Evolutionary conservation across 2,888 invertebrate genomes (phyloP).

Genomic region (Ennomos quercinarius): DNA sequence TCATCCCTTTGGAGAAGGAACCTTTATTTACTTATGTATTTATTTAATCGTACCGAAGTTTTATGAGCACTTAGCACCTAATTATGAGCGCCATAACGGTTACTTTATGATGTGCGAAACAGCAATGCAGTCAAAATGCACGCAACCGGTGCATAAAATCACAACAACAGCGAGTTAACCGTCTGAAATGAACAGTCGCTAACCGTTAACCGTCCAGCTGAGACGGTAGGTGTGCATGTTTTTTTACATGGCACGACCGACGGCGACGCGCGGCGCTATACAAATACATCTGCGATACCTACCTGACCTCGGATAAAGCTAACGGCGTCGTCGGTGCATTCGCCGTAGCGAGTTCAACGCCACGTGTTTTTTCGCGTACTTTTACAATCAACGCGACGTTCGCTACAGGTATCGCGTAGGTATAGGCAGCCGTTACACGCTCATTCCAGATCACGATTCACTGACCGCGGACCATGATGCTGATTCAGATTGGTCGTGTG

Average conservation of each 20-base stretch:
- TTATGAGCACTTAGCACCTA: conserved; percentile 7
- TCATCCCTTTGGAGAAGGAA: too few species aligned
- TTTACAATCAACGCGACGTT: conserved; percentile 59
- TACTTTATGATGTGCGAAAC: conserved; percentile 4
- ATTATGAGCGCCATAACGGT: conserved; percentile 8
- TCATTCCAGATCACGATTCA: too few species aligned
- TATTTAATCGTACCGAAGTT: neutral
- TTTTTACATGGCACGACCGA: conserved; percentile 42
- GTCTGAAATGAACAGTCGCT: conserved; percentile 7
- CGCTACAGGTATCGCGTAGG: conserved; percentile 24
- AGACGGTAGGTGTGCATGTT: conserved; percentile 54
- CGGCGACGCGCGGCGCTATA: conserved; percentile 45
- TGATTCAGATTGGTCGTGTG: too few species aligned
- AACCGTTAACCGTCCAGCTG: conserved; percentile 10
- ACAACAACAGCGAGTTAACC: conserved; percentile 3
- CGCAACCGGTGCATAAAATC: conserved; percentile 4
- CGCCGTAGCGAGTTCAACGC: conserved; percentile 70
- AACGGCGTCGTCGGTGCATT: conserved; percentile 71
- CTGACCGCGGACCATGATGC: too few species aligned
- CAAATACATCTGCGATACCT: conserved; percentile 45
- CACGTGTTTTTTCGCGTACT: conserved; percentile 71
- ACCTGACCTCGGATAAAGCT: conserved; percentile 78
- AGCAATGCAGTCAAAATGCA: conserved; percentile 1
- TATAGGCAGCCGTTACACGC: neutral
- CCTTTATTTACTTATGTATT: too few species aligned